These are phyloP conservation scores for Teleopsis dalmanni DNA, from an alignment of 1,140 invertebrate genomes.

Conservation along the genomic window DNA sequence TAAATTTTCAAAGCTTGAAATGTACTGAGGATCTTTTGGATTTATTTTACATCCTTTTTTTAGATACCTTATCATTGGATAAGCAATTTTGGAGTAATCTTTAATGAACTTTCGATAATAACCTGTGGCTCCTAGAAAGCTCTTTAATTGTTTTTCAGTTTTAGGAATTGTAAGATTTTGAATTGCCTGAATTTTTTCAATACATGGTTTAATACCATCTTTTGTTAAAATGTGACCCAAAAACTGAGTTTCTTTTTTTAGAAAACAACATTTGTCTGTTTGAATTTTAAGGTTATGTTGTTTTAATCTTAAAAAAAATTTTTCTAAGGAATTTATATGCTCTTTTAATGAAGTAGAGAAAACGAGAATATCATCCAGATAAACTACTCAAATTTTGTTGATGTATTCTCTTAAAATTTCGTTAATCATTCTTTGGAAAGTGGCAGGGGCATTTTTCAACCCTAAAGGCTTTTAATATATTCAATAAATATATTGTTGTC, in stretches of 20 bases:
- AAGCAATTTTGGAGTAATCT: no score
- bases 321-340: conserved; percentile 9
- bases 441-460: conserved; percentile 16
- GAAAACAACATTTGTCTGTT: conserved; percentile 47
- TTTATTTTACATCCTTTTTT: conserved; percentile 2
- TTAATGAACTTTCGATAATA: not conserved
- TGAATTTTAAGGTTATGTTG: conserved; percentile 38
- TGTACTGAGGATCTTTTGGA: not conserved
- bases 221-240: not conserved
- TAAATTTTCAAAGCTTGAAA: conserved; percentile 5
- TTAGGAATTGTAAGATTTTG: not conserved
- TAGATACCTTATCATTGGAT: no score
- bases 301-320: not conserved
- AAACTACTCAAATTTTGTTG: conserved; percentile 13
- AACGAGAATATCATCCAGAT: conserved; percentile 18
- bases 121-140: not conserved
- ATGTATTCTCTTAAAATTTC: conserved; percentile 11
- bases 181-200: not conserved
- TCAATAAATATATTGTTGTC: no score
- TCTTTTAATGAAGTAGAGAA: conserved; percentile 15
- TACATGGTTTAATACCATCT: not conserved
- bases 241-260: conserved; percentile 21
- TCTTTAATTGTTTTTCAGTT: not conserved
- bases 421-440: conserved; percentile 15
- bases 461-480: conserved; percentile 13